phyloP scores from a whole-genome alignment of 1,140 invertebrate genomes.

The Solen grandis region DNA sequence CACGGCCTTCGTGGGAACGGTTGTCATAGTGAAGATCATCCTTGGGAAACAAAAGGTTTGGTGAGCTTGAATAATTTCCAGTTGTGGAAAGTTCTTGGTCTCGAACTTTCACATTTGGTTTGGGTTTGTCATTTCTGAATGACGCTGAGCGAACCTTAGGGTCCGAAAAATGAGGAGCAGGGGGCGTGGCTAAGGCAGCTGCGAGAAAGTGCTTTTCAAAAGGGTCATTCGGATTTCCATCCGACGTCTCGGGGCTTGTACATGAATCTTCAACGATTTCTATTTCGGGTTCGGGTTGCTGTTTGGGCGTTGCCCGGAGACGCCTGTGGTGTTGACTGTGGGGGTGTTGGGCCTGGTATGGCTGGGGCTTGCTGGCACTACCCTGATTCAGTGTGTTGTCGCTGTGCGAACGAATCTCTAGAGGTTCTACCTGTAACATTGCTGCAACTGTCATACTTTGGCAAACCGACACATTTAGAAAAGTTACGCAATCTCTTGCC shows the following conservation, averaged over 20 bases:
- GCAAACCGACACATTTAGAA: no score
- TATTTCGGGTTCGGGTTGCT: slow-evolving; percentile 27
- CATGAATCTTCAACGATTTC: slow-evolving; percentile 29
- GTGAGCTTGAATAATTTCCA: slow-evolving; percentile 48
- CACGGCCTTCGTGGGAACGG: slow-evolving; percentile 6
- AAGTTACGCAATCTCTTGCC: no score
- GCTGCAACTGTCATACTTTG: no score
- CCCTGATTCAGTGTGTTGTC: no score
- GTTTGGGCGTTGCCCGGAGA: slow-evolving; percentile 16
- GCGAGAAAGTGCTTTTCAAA: slow-evolving; percentile 45
- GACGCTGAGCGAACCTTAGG: slow-evolving; percentile 37
- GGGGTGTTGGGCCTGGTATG: slow-evolving; percentile 40
- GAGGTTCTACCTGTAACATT: no score
- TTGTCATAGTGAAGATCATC: slow-evolving; percentile 17
- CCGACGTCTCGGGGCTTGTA: neutral
- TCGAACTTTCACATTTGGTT: slow-evolving; percentile 24
- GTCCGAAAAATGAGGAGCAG: neutral
- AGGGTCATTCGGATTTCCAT: slow-evolving; percentile 40
- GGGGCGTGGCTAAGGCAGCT: neutral
- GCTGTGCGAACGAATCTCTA: no score
- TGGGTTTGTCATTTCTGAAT: slow-evolving; percentile 45
- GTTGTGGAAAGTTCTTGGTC: slow-evolving; percentile 5
- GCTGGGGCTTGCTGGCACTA: no score
- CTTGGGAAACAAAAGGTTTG: slow-evolving; percentile 46
- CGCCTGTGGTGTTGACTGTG: slow-evolving; percentile 43